These are phyloP conservation scores for Engystomops pustulosus DNA, from an alignment of 2,113 vertebrate genomes.

Conservation along the genomic window DNA sequence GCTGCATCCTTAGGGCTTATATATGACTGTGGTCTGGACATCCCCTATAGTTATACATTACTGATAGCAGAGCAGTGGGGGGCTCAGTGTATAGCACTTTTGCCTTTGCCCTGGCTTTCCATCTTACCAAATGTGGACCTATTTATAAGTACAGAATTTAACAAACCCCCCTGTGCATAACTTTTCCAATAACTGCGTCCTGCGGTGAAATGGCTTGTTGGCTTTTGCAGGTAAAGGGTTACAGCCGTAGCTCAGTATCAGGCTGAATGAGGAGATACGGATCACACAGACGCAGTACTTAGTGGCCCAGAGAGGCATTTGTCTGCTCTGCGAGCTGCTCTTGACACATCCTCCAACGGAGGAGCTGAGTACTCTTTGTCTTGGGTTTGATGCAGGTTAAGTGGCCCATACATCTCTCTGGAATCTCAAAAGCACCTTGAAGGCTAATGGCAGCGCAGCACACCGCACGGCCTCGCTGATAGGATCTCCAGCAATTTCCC, in stretches of 20 bases:
- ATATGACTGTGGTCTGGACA: not conserved
- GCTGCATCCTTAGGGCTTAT: not conserved
- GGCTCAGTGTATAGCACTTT: no score
- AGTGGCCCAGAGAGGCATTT: conserved; percentile 80
- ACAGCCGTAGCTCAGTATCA: conserved; percentile 65
- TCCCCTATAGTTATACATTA: no score
- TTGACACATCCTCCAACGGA: conserved; percentile 83
- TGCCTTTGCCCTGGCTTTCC: no score
- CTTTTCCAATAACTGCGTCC: not conserved
- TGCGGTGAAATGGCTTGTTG: not conserved
- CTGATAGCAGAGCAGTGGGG: no score
- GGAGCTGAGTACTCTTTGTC: conserved; percentile 83
- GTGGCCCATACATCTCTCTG: conserved; percentile 74
- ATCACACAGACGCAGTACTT: conserved; percentile 76
- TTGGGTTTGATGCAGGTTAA: conserved; percentile 82
- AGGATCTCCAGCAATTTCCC: conserved; percentile 60
- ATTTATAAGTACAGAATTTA: no score
- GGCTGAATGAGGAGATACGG: conserved; percentile 78
- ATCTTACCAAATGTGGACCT: no score
- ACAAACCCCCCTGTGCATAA: no score
- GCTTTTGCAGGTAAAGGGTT: conserved; percentile 29
- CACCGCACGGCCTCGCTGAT: conserved; percentile 54
- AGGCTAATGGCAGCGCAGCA: conserved; percentile 61
- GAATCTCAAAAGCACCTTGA: conserved; percentile 74
- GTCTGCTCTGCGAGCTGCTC: conserved; percentile 87